Conservation (phyloP, 1,140 invertebrate genomes). For the Drosophila nebulosa region DNA sequence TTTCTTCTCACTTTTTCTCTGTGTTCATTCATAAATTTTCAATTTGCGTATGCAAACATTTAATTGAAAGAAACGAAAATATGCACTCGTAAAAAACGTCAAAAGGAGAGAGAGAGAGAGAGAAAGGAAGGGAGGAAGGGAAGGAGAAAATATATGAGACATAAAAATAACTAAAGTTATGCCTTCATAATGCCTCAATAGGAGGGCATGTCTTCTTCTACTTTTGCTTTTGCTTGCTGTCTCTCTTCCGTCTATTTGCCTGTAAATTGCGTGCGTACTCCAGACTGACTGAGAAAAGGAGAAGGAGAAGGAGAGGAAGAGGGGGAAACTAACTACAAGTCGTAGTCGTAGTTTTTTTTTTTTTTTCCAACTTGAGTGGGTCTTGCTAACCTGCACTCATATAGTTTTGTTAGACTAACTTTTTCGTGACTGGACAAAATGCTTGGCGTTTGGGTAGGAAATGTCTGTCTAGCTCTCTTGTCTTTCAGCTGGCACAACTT, state of each 20-base stretch:
- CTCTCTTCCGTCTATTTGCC: conserved; percentile 17
- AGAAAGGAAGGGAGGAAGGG: background rate
- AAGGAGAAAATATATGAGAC: background rate
- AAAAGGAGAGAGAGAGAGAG: background rate
- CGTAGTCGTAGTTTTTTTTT: too few species aligned
- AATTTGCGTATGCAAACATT: conserved; percentile 40
- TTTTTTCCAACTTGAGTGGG: conserved; percentile 60
- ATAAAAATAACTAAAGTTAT: conserved; percentile 14
- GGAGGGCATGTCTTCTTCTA: background rate
- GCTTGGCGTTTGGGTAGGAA: conserved; percentile 48
- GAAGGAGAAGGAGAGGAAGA: background rate
- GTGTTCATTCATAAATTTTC: conserved; percentile 39
- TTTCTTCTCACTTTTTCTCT: background rate
- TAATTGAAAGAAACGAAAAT: background rate
- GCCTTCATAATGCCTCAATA: conserved; percentile 18
- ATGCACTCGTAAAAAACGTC: conserved; percentile 29
- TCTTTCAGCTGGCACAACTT: conserved; percentile 51
- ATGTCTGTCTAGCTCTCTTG: conserved; percentile 49
- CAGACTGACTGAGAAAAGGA: conserved; percentile 15
- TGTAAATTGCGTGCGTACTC: conserved; percentile 62
- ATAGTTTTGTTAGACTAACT: conserved; percentile 53
- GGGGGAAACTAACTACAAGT: conserved; percentile 8
- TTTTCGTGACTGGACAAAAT: conserved; percentile 75
- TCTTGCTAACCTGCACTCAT: conserved; percentile 58
- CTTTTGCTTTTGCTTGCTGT: too few species aligned